Evolutionary conservation across 2,113 vertebrate species (phyloP), one percentile per base, ranked within the genome.

Genomic region (Okapia johnstoni): DNA sequence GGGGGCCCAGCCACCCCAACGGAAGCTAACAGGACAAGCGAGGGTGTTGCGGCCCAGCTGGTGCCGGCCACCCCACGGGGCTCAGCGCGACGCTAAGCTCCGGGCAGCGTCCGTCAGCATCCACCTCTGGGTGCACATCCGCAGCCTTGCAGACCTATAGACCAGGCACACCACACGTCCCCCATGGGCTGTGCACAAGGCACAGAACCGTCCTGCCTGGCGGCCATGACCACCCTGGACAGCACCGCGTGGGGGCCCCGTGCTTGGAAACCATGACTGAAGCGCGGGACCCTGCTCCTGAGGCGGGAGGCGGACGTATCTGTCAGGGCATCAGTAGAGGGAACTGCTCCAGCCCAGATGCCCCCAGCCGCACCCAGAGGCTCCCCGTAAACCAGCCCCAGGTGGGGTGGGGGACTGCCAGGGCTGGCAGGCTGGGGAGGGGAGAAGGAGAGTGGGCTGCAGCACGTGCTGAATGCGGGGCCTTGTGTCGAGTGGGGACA

Each of bases 181-280:
- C n/a, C 63, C 19, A 0, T 3, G 6, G 6, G 11, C 30, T 3
- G 28, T 0, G 1, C 46, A 54, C 76, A 26, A 19, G 2, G 36
- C 28, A 3, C 15, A 19, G 14, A 11, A 3, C 50, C 15, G 7
- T 57, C 58, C 84, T 21, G 0, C 7, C 2, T 30, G 70, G 93
- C 26, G 17, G 54, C 86, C 0, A 0, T 5, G 21, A 12, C 52
- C 33, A 9, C 36, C 80, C 8, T 19, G 23, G 30, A 30, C 3
- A 26, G 90, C 10, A 17, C n/a, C 21, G 4, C 19, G 33, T 46
- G 28, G 48, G 7, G 2, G 9, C 17, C 11, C 43, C 26, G 1
- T 7, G 84, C 58, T 80, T 36, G 15, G 19, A 48, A 60, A 48
- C 10, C 13, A 2, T 26, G 48, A 21, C 28, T 77, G 4, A 60